Evolutionary conservation across 2,888 invertebrate genomes (phyloP), one percentile per base, ranked within the genome.

Genomic region (Atethmia centrago): DNA sequence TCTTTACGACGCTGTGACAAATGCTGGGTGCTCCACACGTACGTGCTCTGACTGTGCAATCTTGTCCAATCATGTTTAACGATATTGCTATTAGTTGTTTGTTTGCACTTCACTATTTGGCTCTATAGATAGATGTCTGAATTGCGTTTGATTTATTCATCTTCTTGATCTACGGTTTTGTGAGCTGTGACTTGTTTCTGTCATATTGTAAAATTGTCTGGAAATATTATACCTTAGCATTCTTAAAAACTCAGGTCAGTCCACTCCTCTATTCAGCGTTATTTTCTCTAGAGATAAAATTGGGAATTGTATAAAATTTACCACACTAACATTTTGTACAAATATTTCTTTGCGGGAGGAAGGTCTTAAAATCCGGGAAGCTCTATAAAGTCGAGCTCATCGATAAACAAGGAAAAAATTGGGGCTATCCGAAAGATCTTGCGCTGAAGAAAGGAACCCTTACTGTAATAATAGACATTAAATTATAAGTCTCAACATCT

Each of bases 31-130:
- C 55, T 53, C 21, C 21, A 31, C 25, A 28, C 49, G 45, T 14
- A 42, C 47, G 55, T 62, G 49, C 65, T 75, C 59, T 36, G 56
- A 61, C 31, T 62, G 58, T 79, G 64, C 67, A 79, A 72, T 74
- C 67, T 74, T 61, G 73, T 82, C 55, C 63, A 74, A 85, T 75
- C 68, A 66, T 62, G 58, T 71, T 82, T 80, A 84, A 80, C 69
- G 55, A 61, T 71, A 47, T 51, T 61, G 36, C 21, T 66, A 61
- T 67, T 72, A 55, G 59, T 47, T 68, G 65, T 72, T 82, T 68
- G 68, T 84, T 74, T 56, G 59, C 59, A 61, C 71, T 67, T 61
- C 55, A 63, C 51, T 56, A 65, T 62, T 63, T 66, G 47, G 25
- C 40, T 59, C 31, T 51, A 67, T 21, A 31, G 16, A 40, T 36